These are phyloP conservation scores for Micoletzkya japonica DNA, from an alignment of 2,888 invertebrate species.

Conservation along the genomic window DNA sequence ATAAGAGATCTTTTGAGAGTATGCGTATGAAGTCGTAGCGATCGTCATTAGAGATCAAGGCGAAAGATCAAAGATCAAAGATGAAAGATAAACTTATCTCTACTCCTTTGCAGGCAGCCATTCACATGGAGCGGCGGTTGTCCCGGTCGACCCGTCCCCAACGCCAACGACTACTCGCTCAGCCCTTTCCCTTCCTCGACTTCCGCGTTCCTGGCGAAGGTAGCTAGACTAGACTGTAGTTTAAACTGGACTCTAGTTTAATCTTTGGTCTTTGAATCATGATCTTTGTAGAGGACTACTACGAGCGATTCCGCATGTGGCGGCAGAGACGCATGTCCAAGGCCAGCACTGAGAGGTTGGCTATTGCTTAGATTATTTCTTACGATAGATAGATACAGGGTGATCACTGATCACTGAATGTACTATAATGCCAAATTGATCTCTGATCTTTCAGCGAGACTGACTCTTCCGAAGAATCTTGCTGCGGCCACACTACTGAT, in stretches of 20 bases:
- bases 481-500: too few species aligned
- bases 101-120: neutral
- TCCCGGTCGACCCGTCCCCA: slow-evolving; percentile 18
- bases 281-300: slow-evolving; percentile 4
- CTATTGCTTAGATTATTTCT: too few species aligned
- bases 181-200: slow-evolving; percentile 27
- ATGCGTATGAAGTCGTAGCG: neutral
- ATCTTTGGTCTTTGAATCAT: neutral
- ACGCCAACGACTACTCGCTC: slow-evolving; percentile 1
- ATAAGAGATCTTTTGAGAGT: neutral
- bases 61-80: too few species aligned
- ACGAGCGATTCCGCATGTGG: slow-evolving; percentile 1
- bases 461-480: slow-evolving; percentile 13
- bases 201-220: slow-evolving; percentile 25
- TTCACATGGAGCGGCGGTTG: neutral
- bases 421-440: too few species aligned
- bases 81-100: too few species aligned
- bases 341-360: slow-evolving; percentile 14
- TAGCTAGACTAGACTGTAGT: neutral
- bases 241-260: neutral
- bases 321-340: slow-evolving; percentile 2
- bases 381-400: too few species aligned
- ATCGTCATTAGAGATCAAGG: too few species aligned
- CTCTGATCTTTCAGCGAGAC: slow-evolving; percentile 1
- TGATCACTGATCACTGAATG: too few species aligned